Evolutionary conservation across 2,888 invertebrate genomes (phyloP).

Genomic region (Agrilus cyanescens): DNA sequence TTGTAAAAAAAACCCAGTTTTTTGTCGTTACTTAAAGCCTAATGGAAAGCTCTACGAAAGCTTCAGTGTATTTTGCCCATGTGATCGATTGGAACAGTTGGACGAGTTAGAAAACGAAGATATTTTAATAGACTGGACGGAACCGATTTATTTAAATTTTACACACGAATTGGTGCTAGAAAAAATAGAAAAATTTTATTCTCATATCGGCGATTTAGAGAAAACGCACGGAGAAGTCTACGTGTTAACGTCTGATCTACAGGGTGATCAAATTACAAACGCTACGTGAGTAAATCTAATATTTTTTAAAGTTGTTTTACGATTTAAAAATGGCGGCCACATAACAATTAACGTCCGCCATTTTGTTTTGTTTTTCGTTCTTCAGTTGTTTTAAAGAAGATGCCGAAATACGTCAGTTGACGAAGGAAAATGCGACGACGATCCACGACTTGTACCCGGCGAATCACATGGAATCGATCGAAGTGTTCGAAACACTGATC

Average conservation of each 20-base stretch:
- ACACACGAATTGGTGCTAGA: slow-evolving; percentile 72
- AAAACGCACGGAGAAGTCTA: slow-evolving; percentile 73
- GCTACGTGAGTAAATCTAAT: no score
- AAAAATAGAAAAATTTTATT: slow-evolving; percentile 62
- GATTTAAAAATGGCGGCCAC: no score
- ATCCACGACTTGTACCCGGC: slow-evolving; percentile 81
- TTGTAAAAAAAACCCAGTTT: background rate
- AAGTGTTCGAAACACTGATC: slow-evolving; percentile 70
- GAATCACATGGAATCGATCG: slow-evolving; percentile 76
- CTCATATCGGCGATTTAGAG: slow-evolving; percentile 49
- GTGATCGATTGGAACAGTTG: slow-evolving; percentile 59
- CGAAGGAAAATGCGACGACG: slow-evolving; percentile 65
- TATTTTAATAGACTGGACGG: slow-evolving; percentile 65
- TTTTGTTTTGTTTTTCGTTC: background rate
- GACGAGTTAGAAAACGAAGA: slow-evolving; percentile 64
- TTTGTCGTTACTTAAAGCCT: slow-evolving; percentile 46
- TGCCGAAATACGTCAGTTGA: slow-evolving; percentile 64
- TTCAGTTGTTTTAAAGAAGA: slow-evolving; percentile 34
- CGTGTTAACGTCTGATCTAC: slow-evolving; percentile 36
- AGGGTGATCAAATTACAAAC: no score
- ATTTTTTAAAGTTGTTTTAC: no score
- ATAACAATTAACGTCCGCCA: no score
- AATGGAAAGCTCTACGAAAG: slow-evolving; percentile 71
- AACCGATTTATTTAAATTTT: slow-evolving; percentile 76
- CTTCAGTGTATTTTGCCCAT: slow-evolving; percentile 76